These are phyloP conservation scores for Drosophila peninsularis DNA, from an alignment of 2,888 invertebrate genomes.

Conservation along the genomic window DNA sequence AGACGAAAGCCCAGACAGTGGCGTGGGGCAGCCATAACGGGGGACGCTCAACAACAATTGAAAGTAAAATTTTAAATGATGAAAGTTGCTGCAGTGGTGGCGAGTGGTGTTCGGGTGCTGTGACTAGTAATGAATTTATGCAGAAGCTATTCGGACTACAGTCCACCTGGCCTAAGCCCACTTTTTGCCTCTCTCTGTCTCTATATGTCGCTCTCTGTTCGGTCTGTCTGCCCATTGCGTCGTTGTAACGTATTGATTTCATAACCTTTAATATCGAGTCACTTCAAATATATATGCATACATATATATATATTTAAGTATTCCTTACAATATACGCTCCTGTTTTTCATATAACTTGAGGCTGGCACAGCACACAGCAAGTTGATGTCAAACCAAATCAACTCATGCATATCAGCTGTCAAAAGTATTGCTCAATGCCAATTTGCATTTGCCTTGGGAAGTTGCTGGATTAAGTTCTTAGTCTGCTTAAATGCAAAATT, in stretches of 20 bases:
- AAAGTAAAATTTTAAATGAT: slow-evolving; percentile 5
- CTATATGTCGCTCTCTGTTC: background rate
- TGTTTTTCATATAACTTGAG: background rate
- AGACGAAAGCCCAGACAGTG: slow-evolving; percentile 31
- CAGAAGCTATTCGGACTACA: no score
- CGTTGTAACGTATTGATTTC: background rate
- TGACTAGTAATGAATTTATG: no score
- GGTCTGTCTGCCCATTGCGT: background rate
- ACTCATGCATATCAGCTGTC: background rate
- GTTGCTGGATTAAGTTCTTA: no score
- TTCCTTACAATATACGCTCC: no score
- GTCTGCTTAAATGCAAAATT: background rate
- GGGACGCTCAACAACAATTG: background rate
- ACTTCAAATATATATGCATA: background rate
- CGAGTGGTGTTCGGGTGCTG: background rate
- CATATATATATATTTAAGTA: no score
- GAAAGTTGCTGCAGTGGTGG: background rate
- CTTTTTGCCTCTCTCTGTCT: background rate
- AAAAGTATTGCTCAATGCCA: background rate
- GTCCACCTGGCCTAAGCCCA: no score
- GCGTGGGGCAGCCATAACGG: background rate
- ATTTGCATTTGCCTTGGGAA: background rate
- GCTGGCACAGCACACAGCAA: background rate
- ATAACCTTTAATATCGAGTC: background rate
- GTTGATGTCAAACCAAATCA: background rate